phyloP scores from a whole-genome alignment of 30 jellyfish, hydroid and myxozoan genomes.

The Chrysaora quinquecirrha region DNA sequence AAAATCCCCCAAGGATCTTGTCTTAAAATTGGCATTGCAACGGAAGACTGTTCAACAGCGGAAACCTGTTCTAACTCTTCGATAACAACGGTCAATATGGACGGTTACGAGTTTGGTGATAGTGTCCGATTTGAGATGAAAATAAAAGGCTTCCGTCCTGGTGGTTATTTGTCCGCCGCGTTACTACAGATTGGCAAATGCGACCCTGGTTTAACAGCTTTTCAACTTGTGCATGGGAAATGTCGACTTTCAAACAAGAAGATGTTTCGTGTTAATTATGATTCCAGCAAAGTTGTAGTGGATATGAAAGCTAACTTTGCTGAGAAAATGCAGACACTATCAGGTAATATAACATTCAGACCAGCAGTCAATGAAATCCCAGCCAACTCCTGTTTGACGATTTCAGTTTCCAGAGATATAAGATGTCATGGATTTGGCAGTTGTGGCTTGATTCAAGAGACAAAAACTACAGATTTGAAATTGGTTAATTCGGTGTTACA shows the following conservation, averaged over 20 bases:
- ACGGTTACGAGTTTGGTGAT: neutral
- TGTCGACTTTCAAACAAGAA: no score
- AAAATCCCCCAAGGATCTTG: slow-evolving; percentile 32
- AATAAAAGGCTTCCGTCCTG: neutral
- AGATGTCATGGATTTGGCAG: slow-evolving; percentile 38
- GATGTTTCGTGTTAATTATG: no score
- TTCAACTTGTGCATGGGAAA: neutral
- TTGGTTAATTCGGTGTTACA: neutral
- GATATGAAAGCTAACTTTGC: no score
- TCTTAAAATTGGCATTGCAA: slow-evolving; percentile 17
- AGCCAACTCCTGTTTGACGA: slow-evolving; percentile 19
- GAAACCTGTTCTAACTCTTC: neutral
- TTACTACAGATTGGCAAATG: neutral
- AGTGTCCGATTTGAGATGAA: neutral
- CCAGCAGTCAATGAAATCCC: slow-evolving; percentile 20
- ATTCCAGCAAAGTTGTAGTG: no score
- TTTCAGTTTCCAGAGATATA: slow-evolving; percentile 8
- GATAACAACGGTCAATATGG: slow-evolving; percentile 6
- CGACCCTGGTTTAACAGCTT: neutral
- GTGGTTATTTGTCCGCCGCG: neutral
- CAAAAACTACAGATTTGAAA: neutral
- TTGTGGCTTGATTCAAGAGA: neutral
- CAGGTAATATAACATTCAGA: slow-evolving; percentile 18
- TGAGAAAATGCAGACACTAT: slow-evolving; percentile 13
- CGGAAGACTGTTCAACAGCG: neutral